phyloP scores from a whole-genome alignment of 2,888 invertebrate genomes.

The Lasioglossum lativentre region DNA sequence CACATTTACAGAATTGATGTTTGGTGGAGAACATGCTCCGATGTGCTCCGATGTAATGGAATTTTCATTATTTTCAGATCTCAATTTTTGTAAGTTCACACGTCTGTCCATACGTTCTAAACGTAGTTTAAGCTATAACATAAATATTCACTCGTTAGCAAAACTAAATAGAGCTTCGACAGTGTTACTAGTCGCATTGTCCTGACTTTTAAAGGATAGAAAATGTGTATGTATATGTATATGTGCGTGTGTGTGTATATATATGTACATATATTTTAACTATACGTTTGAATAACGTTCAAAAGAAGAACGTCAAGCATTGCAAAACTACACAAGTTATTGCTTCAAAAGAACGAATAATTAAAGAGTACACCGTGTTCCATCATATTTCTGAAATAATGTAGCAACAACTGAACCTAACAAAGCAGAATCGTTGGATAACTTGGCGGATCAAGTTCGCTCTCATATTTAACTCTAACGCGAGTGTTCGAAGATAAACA shows the following conservation, averaged over 20 bases:
- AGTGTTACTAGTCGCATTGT: background rate
- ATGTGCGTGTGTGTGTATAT: background rate
- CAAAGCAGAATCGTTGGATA: background rate
- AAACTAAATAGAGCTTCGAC: background rate
- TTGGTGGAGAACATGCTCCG: constrained; percentile 80
- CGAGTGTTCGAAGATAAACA: background rate
- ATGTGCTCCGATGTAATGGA: constrained; percentile 75
- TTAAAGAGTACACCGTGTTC: background rate
- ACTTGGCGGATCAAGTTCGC: background rate
- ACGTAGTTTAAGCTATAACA: constrained; percentile 88
- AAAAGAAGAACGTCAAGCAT: background rate
- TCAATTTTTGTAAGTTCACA: constrained; percentile 84
- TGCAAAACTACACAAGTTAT: background rate
- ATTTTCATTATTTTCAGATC: constrained; percentile 81
- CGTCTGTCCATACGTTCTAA: constrained; percentile 89
- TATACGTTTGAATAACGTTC: background rate
- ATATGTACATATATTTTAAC: background rate
- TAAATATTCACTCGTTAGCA: constrained; percentile 30
- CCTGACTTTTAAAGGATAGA: background rate
- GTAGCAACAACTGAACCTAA: constrained; percentile 6
- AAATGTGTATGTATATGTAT: background rate
- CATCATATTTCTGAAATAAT: background rate
- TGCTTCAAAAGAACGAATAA: background rate
- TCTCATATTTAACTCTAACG: background rate
- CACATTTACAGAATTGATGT: constrained; percentile 73